phyloP scores from a whole-genome alignment of 2,113 vertebrate species.

The Albula glossodonta region DNA sequence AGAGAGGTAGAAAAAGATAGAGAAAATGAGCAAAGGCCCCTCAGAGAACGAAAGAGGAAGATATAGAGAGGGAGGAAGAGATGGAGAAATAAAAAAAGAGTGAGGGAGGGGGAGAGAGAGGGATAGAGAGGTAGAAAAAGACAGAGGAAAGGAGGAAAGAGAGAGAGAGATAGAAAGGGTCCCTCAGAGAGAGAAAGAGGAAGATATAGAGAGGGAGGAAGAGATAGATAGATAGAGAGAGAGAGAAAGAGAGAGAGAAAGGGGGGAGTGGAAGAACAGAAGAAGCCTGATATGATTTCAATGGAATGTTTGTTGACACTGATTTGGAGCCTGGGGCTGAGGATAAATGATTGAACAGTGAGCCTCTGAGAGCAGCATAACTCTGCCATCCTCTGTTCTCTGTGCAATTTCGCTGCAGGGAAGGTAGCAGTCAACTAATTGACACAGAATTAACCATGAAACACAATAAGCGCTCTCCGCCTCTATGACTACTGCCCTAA shows the following conservation, averaged over 20 bases:
- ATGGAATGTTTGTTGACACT: constrained; percentile 92
- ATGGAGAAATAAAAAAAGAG: constrained; percentile 51
- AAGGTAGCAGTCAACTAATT: constrained; percentile 98
- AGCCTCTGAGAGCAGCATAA: constrained; percentile 91
- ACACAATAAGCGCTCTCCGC: constrained; percentile 86
- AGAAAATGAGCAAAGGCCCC: not conserved
- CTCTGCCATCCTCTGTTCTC: constrained; percentile 90
- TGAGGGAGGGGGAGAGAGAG: constrained; percentile 47
- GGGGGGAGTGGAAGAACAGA: constrained; percentile 72
- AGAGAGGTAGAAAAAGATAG: too few relatives aligned
- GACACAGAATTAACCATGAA: constrained; percentile 99
- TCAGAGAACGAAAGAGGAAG: not conserved
- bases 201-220: constrained; percentile 47
- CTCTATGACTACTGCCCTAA: constrained; percentile 67
- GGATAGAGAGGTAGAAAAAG: constrained; percentile 16
- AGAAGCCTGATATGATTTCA: constrained; percentile 88
- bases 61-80: constrained; percentile 43
- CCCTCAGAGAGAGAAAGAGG: not conserved
- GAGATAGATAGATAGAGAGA: constrained; percentile 40
- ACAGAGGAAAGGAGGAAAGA: not conserved
- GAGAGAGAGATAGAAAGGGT: constrained; percentile 41
- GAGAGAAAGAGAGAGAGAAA: constrained; percentile 47
- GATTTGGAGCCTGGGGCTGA: constrained; percentile 84
- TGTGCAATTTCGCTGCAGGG: constrained; percentile 89
- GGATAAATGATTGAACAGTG: constrained; percentile 95